Conservation (phyloP, 1,140 invertebrate species). For the Druon quercuslanigerum region DNA sequence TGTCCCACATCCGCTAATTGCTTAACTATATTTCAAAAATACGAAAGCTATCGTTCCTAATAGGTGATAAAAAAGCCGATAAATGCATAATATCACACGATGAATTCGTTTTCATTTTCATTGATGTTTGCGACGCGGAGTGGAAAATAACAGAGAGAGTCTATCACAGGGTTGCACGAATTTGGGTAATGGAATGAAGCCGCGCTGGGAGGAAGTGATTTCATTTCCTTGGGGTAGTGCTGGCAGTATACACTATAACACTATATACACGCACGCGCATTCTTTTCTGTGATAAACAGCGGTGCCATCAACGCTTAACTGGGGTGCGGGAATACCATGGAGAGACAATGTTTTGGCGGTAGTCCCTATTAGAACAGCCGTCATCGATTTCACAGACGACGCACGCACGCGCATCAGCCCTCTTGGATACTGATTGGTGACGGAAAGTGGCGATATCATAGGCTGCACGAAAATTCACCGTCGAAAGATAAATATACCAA, state of each 20-base stretch:
- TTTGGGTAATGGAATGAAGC: constrained; percentile 29
- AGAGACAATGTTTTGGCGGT: constrained; percentile 58
- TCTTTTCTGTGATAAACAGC: constrained; percentile 22
- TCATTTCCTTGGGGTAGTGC: constrained; percentile 29
- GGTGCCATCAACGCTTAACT: constrained; percentile 67
- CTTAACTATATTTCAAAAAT: too few species aligned
- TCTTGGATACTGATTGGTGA: constrained; percentile 61
- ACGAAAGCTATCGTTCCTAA: too few species aligned
- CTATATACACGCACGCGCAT: background rate
- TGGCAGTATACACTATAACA: background rate
- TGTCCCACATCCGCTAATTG: too few species aligned
- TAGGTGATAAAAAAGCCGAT: too few species aligned
- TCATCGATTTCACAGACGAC: constrained; percentile 62
- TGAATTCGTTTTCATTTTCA: constrained; percentile 22
- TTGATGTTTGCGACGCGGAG: constrained; percentile 5
- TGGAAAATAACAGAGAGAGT: constrained; percentile 27
- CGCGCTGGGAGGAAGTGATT: constrained; percentile 28
- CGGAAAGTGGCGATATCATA: constrained; percentile 55
- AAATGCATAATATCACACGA: background rate
- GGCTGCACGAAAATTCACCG: constrained; percentile 12
- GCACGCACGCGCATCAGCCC: constrained; percentile 57
- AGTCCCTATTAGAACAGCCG: constrained; percentile 57
- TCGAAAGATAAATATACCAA: constrained; percentile 23
- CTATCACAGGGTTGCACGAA: constrained; percentile 22
- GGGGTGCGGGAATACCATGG: constrained; percentile 44